phyloP scores from a whole-genome alignment of 92 coral and sea anemone species.

The Umimayanthus chanpuru region DNA sequence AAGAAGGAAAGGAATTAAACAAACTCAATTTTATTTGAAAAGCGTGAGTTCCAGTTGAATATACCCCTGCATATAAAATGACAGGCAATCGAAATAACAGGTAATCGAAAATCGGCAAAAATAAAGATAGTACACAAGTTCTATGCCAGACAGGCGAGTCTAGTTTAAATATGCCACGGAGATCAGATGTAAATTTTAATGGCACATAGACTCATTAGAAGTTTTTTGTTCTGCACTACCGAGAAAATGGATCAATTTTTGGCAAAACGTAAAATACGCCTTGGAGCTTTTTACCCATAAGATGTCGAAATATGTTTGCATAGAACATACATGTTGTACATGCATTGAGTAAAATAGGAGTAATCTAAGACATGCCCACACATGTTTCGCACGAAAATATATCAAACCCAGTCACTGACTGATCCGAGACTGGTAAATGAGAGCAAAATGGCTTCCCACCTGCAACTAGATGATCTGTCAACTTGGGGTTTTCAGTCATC shows the following conservation, averaged over 20 bases:
- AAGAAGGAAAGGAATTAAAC: neutral
- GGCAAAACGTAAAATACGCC: neutral
- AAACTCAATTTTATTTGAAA: neutral
- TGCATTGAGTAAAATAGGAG: neutral
- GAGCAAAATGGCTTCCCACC: constrained; percentile 58
- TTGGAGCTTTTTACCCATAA: neutral
- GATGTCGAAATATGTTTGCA: neutral
- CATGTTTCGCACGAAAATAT: neutral
- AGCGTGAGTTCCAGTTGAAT: neutral
- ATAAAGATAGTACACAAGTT: neutral
- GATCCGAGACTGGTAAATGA: neutral
- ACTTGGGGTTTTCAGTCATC: constrained; percentile 63
- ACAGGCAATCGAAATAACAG: neutral
- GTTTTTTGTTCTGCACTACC: neutral
- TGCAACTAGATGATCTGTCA: constrained; percentile 72
- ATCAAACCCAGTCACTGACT: neutral
- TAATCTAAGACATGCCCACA: neutral
- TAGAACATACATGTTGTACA: neutral
- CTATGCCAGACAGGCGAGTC: neutral
- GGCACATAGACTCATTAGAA: neutral
- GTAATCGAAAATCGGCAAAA: neutral
- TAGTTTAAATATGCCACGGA: constrained; percentile 3
- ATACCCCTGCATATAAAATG: neutral
- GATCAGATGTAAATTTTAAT: neutral
- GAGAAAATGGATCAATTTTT: neutral